Evolutionary conservation across 2,113 vertebrate species (phyloP).

Genomic region (Mormoops blainvillei): DNA sequence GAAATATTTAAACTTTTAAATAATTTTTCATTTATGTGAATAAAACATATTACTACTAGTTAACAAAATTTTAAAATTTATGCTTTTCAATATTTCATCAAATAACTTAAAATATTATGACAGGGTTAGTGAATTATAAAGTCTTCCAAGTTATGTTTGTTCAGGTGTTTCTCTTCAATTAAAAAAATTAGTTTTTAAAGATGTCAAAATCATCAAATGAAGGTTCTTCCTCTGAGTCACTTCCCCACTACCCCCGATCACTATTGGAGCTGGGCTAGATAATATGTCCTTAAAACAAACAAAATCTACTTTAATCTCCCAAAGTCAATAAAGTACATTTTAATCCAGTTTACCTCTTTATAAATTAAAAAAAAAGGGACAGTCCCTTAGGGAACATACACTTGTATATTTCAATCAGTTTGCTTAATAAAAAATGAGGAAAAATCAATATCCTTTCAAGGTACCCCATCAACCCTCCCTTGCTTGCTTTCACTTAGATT

Average conservation of each 20-base stretch:
- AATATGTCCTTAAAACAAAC: not conserved
- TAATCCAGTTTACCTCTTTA: not conserved
- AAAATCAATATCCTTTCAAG: not conserved
- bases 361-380: not conserved
- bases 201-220: not conserved
- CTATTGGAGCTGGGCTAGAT: not conserved
- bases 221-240: not conserved
- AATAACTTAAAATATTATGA: not conserved
- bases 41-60: not conserved
- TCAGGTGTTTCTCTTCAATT: not conserved
- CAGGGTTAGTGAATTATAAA: not conserved
- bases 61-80: constrained; percentile 18
- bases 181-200: constrained; percentile 4
- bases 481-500: not conserved
- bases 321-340: not conserved
- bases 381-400: not conserved
- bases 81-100: not conserved
- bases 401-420: not conserved
- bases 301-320: not conserved
- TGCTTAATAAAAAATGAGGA: not conserved
- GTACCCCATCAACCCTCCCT: not conserved
- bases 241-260: not conserved
- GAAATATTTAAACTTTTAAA: constrained; percentile 27
- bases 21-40: constrained; percentile 10
- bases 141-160: not conserved